Percentiles rank a stretch among this genome's conserved stretches.
phyloP scores from a whole-genome alignment of 2,113 vertebrate species.

The Acinonyx jubatus region DNA sequence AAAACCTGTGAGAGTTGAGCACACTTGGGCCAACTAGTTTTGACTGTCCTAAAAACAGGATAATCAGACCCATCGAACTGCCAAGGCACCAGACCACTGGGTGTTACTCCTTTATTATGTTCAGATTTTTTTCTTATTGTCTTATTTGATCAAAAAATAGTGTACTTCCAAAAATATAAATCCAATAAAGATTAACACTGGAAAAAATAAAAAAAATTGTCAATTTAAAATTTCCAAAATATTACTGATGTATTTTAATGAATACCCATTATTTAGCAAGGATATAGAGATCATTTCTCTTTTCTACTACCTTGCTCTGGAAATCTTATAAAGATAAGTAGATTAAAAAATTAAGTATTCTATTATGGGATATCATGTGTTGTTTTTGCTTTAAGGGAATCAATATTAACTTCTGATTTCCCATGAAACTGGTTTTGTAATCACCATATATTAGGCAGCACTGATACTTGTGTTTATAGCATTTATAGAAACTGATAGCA shows the following conservation, averaged over 20 bases:
- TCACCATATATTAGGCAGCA: neutral
- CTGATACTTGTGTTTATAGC: neutral
- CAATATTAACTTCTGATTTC: neutral
- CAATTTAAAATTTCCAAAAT: neutral
- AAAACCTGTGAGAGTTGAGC: neutral
- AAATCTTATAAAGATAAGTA: neutral
- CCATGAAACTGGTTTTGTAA: neutral
- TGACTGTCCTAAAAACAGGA: neutral
- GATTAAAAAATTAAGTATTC: neutral
- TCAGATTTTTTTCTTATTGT: neutral
- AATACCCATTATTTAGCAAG: neutral
- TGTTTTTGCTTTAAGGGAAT: neutral
- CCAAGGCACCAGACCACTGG: neutral
- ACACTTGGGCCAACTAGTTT: neutral
- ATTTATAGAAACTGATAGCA: neutral
- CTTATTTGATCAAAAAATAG: neutral
- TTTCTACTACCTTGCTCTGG: neutral
- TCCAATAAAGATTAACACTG: neutral
- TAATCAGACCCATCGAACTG: neutral
- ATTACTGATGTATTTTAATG: neutral
- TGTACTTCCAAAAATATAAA: neutral
- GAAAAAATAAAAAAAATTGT: neutral
- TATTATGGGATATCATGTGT: neutral
- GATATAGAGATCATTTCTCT: neutral
- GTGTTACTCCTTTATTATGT: neutral